A percentile compares a stretch with the other conserved stretches of the same genome.
Evolutionary conservation across 2,888 invertebrate genomes (phyloP).

Genomic region (Calameuta idolon): DNA sequence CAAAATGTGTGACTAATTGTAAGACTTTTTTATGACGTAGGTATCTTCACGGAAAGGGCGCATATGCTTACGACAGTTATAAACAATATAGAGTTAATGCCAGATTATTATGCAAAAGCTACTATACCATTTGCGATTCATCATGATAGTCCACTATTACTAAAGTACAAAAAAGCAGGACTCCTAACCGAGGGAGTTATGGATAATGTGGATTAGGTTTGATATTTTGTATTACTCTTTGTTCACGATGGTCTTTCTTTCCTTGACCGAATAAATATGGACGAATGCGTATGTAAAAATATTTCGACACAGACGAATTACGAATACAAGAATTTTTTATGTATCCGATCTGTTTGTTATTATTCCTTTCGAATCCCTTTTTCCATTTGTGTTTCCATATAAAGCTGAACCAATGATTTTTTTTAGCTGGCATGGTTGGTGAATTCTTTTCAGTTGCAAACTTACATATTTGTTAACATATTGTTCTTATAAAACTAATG

Average conservation of each 20-base stretch:
- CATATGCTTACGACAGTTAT: constrained; percentile 92
- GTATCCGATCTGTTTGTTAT: not conserved
- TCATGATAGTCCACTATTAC: constrained; percentile 80
- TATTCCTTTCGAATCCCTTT: not conserved
- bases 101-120: constrained; percentile 86
- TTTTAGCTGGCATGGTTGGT: not conserved
- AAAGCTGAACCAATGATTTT: not conserved
- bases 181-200: constrained; percentile 50
- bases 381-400: not conserved
- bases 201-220: not conserved
- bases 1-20: not conserved
- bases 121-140: constrained; percentile 84
- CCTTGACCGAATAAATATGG: not conserved
- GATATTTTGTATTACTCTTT: not conserved
- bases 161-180: constrained; percentile 74
- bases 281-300: not conserved
- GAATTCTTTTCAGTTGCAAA: not conserved
- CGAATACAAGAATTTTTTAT: not conserved
- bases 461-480: not conserved
- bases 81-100: constrained; percentile 84
- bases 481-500: not conserved
- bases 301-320: not conserved
- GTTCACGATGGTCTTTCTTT: not conserved
- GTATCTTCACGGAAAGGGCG: constrained; percentile 86
- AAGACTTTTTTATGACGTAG: constrained; percentile 54